phyloP scores from a whole-genome alignment of 1,140 invertebrate species.

The Trypoxylus dichotomus region DNA sequence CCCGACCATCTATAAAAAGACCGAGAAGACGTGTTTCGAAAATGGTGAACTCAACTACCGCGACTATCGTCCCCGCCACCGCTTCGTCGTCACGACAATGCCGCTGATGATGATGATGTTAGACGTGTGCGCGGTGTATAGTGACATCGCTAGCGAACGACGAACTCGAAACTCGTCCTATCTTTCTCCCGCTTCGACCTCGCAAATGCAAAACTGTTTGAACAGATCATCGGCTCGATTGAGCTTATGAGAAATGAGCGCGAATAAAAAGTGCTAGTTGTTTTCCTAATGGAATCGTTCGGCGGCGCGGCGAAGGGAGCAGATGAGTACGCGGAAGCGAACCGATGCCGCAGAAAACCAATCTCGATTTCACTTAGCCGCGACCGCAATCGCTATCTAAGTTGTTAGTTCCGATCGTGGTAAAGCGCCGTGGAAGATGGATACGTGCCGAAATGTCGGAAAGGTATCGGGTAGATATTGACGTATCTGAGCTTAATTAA shows the following conservation, averaged over 20 bases:
- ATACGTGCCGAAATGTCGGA: too few species aligned
- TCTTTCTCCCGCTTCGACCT: background rate
- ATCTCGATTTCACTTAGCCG: background rate
- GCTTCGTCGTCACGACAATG: too few species aligned
- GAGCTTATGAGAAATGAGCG: conserved; percentile 9
- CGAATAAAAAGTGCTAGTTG: conserved; percentile 3
- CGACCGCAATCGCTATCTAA: background rate
- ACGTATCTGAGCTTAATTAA: too few species aligned
- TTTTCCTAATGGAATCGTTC: background rate
- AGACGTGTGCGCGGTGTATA: background rate
- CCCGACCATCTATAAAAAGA: too few species aligned
- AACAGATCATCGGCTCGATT: conserved; percentile 20
- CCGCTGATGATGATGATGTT: background rate
- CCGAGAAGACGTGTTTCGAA: too few species aligned
- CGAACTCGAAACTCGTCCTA: background rate
- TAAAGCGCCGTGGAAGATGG: too few species aligned
- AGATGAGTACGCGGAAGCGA: background rate
- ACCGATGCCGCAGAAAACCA: background rate
- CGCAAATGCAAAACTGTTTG: conserved; percentile 6
- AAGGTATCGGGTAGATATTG: too few species aligned
- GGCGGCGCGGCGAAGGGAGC: too few species aligned
- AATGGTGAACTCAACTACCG: too few species aligned
- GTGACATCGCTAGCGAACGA: background rate
- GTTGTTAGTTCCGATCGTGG: too few species aligned
- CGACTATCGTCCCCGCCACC: too few species aligned